Percentiles rank a stretch among this genome's conserved stretches.
Conservation (phyloP, 1,140 invertebrate genomes). For the Nasonia longicornis region DNA sequence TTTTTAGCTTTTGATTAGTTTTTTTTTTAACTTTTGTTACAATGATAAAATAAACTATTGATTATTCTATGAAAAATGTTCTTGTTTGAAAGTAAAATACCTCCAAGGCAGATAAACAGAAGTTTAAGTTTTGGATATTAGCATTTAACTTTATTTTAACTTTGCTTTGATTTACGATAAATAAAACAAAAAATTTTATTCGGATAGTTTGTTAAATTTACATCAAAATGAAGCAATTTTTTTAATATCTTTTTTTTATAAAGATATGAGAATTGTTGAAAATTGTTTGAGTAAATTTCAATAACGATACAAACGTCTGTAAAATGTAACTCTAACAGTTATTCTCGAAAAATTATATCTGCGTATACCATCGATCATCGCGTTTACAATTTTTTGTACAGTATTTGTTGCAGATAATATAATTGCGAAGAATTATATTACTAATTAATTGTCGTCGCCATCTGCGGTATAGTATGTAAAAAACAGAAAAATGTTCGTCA, state of each 20-base stretch:
- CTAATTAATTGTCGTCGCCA: conserved; percentile 46
- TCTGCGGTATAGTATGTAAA: conserved; percentile 38
- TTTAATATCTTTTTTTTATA: background rate
- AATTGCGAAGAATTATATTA: conserved; percentile 50
- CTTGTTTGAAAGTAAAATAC: background rate
- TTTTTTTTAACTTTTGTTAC: background rate
- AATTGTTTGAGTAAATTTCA: conserved; percentile 29
- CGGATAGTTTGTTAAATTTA: background rate
- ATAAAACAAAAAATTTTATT: background rate
- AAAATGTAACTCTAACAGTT: background rate
- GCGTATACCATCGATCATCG: conserved; percentile 25
- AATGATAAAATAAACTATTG: too few relatives aligned
- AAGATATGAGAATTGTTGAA: background rate
- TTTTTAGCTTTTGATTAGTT: background rate
- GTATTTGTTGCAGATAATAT: conserved; percentile 63
- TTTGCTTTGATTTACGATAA: background rate
- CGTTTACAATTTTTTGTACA: conserved; percentile 58
- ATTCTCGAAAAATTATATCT: conserved; percentile 22
- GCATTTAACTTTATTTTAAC: background rate
- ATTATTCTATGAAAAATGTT: background rate
- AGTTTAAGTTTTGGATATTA: too few relatives aligned
- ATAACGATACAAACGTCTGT: conserved; percentile 40
- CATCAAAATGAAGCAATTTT: background rate
- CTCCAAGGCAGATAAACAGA: background rate
- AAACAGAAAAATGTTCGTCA: conserved; percentile 35